Conservation (phyloP, 64 coral and sea anemone species). For the Montipora sp. region DNA sequence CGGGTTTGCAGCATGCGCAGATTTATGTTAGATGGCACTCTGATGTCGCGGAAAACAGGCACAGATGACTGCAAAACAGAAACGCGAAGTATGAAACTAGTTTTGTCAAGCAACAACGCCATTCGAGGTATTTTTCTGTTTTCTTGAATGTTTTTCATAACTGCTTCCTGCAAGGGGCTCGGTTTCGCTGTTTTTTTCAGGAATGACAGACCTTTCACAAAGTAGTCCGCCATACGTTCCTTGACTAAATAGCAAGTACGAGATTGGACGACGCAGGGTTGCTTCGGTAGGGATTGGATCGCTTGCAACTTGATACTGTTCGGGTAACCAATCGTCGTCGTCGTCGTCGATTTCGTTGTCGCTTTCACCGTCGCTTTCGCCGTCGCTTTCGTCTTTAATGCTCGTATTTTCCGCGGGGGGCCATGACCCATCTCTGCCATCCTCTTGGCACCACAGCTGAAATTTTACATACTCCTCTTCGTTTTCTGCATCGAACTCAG, state of each 20-base stretch:
- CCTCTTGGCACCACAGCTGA: conserved; percentile 19
- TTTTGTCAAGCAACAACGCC: not conserved
- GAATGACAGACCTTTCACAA: not conserved
- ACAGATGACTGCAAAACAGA: conserved; percentile 24
- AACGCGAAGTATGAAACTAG: conserved; percentile 4
- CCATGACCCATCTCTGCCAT: not conserved
- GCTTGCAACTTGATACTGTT: not conserved
- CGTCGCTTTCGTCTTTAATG: not conserved
- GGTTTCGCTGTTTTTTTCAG: not conserved
- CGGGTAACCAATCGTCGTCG: not conserved
- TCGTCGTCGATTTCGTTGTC: not conserved
- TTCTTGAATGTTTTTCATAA: conserved; percentile 6
- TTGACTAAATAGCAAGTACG: not conserved
- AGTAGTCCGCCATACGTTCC: not conserved
- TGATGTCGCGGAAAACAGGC: conserved; percentile 25
- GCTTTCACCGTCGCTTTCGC: not conserved
- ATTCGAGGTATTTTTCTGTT: not conserved
- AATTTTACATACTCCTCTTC: conserved; percentile 5
- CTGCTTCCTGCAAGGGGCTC: conserved; percentile 9
- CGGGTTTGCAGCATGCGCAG: conserved; percentile 20
- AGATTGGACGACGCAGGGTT: not conserved
- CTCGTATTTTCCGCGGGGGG: not conserved
- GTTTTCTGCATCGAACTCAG: conserved; percentile 36
- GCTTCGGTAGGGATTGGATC: not conserved
- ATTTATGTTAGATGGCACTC: conserved; percentile 21